Evolutionary conservation across 2,113 vertebrate species (phyloP).

Genomic region (Connochaetes taurinus): DNA sequence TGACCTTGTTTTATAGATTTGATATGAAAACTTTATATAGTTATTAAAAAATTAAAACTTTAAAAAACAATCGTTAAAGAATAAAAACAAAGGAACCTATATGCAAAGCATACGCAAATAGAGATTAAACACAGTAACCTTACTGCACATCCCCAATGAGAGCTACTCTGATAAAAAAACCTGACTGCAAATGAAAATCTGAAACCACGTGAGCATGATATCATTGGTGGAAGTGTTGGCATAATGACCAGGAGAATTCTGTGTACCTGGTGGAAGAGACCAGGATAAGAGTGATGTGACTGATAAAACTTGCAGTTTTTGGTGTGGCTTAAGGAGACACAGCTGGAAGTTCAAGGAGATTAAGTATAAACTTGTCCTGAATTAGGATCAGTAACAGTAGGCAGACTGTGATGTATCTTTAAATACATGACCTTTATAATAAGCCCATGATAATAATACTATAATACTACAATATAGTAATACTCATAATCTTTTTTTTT

Average conservation of each 20-base stretch:
- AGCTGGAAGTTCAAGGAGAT: accelerated
- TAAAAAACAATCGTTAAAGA: not conserved
- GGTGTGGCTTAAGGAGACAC: no score
- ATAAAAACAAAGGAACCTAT: not conserved
- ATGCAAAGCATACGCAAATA: not conserved
- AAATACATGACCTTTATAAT: not conserved
- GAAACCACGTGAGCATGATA: accelerated
- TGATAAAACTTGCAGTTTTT: accelerated
- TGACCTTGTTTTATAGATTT: not conserved
- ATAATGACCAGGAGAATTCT: accelerated
- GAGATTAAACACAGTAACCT: no score
- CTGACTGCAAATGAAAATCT: accelerated
- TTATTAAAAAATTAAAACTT: not conserved
- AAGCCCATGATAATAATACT: not conserved
- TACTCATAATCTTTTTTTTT: not conserved
- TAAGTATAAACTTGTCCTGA: not conserved
- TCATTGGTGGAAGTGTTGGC: accelerated
- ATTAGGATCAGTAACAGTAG: accelerated
- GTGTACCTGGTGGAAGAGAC: accelerated
- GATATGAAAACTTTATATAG: not conserved
- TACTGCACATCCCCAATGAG: accelerated
- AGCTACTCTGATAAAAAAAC: accelerated
- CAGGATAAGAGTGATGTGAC: accelerated
- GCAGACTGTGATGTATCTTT: accelerated
- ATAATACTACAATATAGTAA: not conserved